These are phyloP conservation scores for Meandrusa payeni DNA, from an alignment of 2,888 invertebrate genomes.

Conservation along the genomic window DNA sequence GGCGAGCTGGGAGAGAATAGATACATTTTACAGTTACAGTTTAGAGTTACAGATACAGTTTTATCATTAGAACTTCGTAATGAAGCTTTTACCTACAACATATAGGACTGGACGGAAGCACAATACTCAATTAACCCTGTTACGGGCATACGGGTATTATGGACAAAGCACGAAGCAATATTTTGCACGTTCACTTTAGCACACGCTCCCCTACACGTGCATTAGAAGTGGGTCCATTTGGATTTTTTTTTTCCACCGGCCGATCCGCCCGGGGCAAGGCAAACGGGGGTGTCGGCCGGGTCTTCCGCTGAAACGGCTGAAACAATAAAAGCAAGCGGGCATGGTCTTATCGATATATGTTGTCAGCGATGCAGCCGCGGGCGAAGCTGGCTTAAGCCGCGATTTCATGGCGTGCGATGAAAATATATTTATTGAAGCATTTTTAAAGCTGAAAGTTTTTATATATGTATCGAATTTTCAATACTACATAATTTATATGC, in stretches of 20 bases:
- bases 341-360: constrained; percentile 69
- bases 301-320: constrained; percentile 44
- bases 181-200: constrained; percentile 21
- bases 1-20: too few species aligned
- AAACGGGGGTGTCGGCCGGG: constrained; percentile 29
- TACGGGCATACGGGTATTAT: constrained; percentile 17
- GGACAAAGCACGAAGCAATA: constrained; percentile 21
- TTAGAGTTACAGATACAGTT: too few species aligned
- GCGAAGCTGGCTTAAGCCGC: constrained; percentile 44
- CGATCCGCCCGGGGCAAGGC: constrained; percentile 33
- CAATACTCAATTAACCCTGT: constrained; percentile 20
- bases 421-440: too few species aligned
- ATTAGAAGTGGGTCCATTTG: constrained; percentile 51
- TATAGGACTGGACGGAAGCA: too few species aligned
- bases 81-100: too few species aligned
- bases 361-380: constrained; percentile 58
- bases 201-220: constrained; percentile 20
- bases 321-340: constrained; percentile 60
- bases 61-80: too few species aligned
- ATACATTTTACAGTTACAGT: too few species aligned
- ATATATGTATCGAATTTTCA: too few species aligned
- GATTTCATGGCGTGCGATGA: constrained; percentile 31
- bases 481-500: too few species aligned
- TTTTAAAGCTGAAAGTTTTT: too few species aligned
- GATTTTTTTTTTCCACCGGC: constrained; percentile 42